phyloP scores from a whole-genome alignment of 2,113 vertebrate species.

The Otocyon megalotis region DNA sequence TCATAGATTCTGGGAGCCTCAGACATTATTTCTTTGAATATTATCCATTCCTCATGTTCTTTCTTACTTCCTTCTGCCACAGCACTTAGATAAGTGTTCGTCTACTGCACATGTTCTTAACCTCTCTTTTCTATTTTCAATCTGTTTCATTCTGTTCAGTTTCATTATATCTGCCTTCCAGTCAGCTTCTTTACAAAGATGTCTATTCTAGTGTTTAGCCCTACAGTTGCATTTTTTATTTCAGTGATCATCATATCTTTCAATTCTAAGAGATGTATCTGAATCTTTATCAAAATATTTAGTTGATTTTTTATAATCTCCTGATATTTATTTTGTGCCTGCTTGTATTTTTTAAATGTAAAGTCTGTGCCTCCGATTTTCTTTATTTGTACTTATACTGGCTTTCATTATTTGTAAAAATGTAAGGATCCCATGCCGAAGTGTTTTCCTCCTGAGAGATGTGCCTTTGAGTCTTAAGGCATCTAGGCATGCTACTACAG shows the following conservation, averaged over 20 bases:
- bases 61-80: neutral
- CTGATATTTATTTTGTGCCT: neutral
- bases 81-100: neutral
- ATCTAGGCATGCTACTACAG: neutral
- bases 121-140: neutral
- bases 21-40: neutral
- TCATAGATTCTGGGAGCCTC: neutral
- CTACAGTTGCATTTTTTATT: neutral
- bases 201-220: neutral
- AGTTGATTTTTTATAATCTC: neutral
- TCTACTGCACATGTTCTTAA: neutral
- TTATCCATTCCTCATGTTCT: neutral
- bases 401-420: neutral
- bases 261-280: neutral
- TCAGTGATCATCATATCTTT: neutral
- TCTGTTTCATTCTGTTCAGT: neutral
- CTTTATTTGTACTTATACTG: neutral
- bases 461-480: neutral
- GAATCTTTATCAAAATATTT: neutral
- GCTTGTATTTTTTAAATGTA: neutral
- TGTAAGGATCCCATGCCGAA: neutral
- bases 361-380: neutral
- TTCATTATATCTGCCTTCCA: neutral
- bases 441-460: neutral
- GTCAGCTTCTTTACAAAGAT: neutral